These are phyloP conservation scores for Micropoecilia bifurca DNA, from an alignment of 2,797 vertebrate genomes.

Conservation along the genomic window DNA sequence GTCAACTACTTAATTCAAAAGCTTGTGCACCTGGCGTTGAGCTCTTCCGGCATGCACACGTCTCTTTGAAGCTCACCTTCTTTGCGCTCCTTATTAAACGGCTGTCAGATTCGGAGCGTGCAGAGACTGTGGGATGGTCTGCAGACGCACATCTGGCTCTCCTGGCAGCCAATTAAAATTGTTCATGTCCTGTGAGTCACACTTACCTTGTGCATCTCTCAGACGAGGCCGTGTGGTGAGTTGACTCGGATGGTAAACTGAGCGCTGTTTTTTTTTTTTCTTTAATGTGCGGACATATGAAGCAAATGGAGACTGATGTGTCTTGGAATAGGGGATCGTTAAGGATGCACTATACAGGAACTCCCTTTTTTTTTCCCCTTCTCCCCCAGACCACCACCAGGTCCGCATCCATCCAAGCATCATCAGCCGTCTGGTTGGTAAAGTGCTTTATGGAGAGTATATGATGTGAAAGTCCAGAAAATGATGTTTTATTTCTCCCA, in stretches of 20 bases:
- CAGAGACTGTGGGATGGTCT: conserved; percentile 47
- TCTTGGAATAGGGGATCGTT: conserved; percentile 55
- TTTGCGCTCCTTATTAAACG: conserved; percentile 59
- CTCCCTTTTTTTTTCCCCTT: conserved; percentile 43
- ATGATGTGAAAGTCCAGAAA: conserved; percentile 56
- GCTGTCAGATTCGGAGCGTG: conserved; percentile 35
- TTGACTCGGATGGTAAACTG: conserved; percentile 36
- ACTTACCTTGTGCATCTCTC: conserved; percentile 42
- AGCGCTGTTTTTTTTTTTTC: conserved; percentile 32
- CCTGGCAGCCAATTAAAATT: conserved; percentile 66
- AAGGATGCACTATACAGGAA: conserved; percentile 45
- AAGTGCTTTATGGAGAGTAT: conserved; percentile 62
- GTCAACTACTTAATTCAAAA: conserved; percentile 62
- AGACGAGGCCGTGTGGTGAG: conserved; percentile 26
- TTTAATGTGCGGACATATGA: conserved; percentile 12
- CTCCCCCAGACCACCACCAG: conserved; percentile 44
- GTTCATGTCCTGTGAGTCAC: conserved; percentile 58
- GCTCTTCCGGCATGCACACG: conserved; percentile 33
- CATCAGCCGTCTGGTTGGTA: conserved; percentile 64
- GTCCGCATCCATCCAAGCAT: conserved; percentile 68
- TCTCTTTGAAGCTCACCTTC: conserved; percentile 45
- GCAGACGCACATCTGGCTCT: conserved; percentile 49
- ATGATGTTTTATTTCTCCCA: conserved; percentile 41
- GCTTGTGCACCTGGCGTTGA: conserved; percentile 52
- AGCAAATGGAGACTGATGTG: conserved; percentile 41